These are phyloP conservation scores for Xiphophorus maculatus DNA, from an alignment of 2,113 vertebrate species.

Conservation along the genomic window DNA sequence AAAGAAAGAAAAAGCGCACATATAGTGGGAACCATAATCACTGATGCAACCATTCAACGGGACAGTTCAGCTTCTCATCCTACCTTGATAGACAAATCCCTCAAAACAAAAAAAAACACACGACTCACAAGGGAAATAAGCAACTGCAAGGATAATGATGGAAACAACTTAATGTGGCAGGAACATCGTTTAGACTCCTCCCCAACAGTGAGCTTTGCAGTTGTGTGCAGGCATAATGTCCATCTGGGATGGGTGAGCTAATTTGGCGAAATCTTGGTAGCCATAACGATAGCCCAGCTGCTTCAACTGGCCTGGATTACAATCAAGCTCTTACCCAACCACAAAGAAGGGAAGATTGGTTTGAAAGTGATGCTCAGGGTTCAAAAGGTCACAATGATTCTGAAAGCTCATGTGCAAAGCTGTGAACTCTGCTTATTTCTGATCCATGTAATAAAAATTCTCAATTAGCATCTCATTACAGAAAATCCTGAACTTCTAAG, in stretches of 20 bases:
- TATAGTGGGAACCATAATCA: slow-evolving; percentile 60
- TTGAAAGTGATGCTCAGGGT: slow-evolving; percentile 40
- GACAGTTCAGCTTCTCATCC: slow-evolving; percentile 64
- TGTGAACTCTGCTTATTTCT: background rate
- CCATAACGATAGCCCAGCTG: slow-evolving; percentile 64
- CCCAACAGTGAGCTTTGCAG: slow-evolving; percentile 60
- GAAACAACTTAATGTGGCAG: slow-evolving; percentile 74
- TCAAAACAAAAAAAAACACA: slow-evolving; percentile 70
- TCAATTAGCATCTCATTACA: background rate
- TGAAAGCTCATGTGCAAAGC: background rate
- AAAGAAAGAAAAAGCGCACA: slow-evolving; percentile 32
- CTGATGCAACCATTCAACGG: slow-evolving; percentile 60
- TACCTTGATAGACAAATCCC: slow-evolving; percentile 68
- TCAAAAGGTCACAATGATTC: slow-evolving; percentile 48
- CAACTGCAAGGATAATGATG: slow-evolving; percentile 73
- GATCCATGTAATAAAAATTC: background rate
- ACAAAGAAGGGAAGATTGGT: slow-evolving; percentile 34
- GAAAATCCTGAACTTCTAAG: background rate
- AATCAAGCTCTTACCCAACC: slow-evolving; percentile 49
- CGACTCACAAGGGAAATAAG: slow-evolving; percentile 76
- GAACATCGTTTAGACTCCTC: slow-evolving; percentile 69
- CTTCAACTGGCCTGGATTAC: slow-evolving; percentile 44
- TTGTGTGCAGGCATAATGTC: slow-evolving; percentile 64
- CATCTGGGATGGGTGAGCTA: slow-evolving; percentile 69
- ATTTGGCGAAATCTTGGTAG: slow-evolving; percentile 58